Evolutionary conservation across 2,797 vertebrate genomes (phyloP), one percentile per base, ranked within the genome.

Genomic region (Pampus argenteus): DNA sequence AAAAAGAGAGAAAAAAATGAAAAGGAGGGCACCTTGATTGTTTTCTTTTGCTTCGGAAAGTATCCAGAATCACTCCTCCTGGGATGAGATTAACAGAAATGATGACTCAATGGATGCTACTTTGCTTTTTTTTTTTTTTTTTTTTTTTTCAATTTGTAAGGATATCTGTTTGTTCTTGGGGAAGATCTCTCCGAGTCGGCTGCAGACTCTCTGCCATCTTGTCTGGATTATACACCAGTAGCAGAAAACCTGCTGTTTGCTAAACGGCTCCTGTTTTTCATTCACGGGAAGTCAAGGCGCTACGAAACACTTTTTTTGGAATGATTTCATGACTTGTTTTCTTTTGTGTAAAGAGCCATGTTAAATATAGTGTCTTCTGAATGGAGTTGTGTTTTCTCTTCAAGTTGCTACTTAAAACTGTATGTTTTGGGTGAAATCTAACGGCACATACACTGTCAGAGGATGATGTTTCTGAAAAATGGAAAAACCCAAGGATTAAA

Each of bases 331-430:
- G 80, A 89, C 81, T 91, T 90, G 80, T 93, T 93, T 90, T 87
- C 85, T 93, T 93, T 93, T 92, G 89, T 95, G 92, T 95, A 94
- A 94, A 94, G 93, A 95, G 94, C 93, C 94, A 94, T 95, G 93
- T 94, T 91, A 89, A 89, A 90, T 92, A 94, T 93, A 89, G 91
- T 92, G 91, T 95, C 90, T 92, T 93, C 88, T 91, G 87, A 89
- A 92, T 92, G 88, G 90, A 92, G 91, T 91, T 93, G 93, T 93
- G 93, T 94, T 93, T 89, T 89, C 90, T 93, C 89, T 94, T 90
- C 75, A 76, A 86, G 71, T 87, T 90, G 84, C 81, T 88, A 91
- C 89, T 87, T 91, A 83, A 81, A 44, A 80, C 77, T 88, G 78
- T 89, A 79, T 87, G 84, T 89, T 92, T 93, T 89, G 93, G 92